Percentiles rank a stretch among this genome's conserved stretches.
phyloP scores from a whole-genome alignment of 2,888 invertebrate species.

The Raillietiella orientalis region DNA sequence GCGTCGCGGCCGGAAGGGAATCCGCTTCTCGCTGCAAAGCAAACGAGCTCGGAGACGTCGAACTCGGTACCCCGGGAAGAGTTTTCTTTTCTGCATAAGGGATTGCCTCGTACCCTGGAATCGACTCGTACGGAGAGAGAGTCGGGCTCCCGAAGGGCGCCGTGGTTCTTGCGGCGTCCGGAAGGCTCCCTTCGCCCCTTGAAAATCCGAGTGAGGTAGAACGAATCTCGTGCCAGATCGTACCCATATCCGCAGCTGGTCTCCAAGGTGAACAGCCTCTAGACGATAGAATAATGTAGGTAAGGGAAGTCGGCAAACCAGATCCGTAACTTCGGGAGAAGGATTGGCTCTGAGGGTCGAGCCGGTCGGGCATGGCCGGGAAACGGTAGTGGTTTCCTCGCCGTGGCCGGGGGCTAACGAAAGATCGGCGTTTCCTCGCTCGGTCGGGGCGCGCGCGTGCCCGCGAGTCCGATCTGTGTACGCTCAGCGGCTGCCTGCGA shows the following conservation, averaged over 20 bases:
- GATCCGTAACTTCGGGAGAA: slow-evolving; percentile 27
- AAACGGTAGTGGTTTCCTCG: no score
- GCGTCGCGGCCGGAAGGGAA: slow-evolving; percentile 22
- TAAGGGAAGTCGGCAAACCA: slow-evolving; percentile 32
- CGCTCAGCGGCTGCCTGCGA: no score
- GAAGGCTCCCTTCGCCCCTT: slow-evolving; percentile 11
- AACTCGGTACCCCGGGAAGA: slow-evolving; percentile 7
- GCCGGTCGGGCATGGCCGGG: slow-evolving; percentile 22
- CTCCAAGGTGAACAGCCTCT: slow-evolving; percentile 34
- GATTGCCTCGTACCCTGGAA: slow-evolving; percentile 13
- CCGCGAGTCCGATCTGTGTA: no score
- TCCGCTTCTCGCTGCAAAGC: slow-evolving; percentile 14
- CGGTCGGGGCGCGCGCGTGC: no score
- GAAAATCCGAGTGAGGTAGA: slow-evolving; percentile 14
- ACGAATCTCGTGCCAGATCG: slow-evolving; percentile 16
- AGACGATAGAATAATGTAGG: slow-evolving; percentile 30
- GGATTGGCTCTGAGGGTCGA: slow-evolving; percentile 36
- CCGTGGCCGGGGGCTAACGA: no score
- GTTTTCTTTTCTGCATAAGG: slow-evolving; percentile 13
- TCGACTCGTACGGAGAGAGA: slow-evolving; percentile 20
- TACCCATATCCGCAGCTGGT: slow-evolving; percentile 41
- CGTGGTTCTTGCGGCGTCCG: slow-evolving; percentile 12
- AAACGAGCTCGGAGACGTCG: background rate
- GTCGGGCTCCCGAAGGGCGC: slow-evolving; percentile 14
- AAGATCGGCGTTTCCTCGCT: no score